phyloP scores from a whole-genome alignment of 2,888 invertebrate species.

The Leptarthrus brevirostris region DNA sequence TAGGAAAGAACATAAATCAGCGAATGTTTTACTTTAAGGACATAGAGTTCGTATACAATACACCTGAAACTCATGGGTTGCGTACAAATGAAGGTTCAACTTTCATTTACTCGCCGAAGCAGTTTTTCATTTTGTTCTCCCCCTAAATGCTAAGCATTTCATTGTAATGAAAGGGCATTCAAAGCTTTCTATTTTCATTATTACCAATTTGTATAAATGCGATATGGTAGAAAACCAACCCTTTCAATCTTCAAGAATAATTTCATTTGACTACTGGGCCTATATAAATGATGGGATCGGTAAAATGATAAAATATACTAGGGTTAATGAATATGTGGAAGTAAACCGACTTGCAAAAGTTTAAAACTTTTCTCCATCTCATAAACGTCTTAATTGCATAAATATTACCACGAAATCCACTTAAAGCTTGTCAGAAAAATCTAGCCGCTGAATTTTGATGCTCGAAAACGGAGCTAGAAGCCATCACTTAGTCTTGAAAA shows the following conservation, averaged over 20 bases:
- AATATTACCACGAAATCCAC: constrained; percentile 40
- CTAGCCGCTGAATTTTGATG: not conserved
- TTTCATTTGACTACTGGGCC: constrained; percentile 21
- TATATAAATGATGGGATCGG: not conserved
- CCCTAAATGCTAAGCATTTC: constrained; percentile 35
- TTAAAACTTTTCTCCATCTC: not conserved
- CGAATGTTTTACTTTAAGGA: constrained; percentile 41
- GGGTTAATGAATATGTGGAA: constrained; percentile 23
- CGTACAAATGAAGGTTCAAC: constrained; percentile 44
- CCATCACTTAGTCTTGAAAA: not conserved
- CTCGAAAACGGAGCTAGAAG: too few relatives aligned
- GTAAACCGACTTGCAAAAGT: constrained; percentile 3
- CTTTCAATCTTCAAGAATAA: constrained; percentile 5
- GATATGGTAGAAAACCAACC: not conserved
- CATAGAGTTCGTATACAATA: constrained; percentile 22
- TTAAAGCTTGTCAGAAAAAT: constrained; percentile 19
- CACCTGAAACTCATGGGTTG: constrained; percentile 39
- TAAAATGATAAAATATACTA: not conserved
- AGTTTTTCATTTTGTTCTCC: constrained; percentile 31
- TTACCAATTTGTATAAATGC: constrained; percentile 44
- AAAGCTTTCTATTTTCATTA: constrained; percentile 38
- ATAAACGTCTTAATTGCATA: constrained; percentile 15
- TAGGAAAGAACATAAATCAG: constrained; percentile 41
- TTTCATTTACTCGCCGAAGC: constrained; percentile 34
- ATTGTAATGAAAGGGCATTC: constrained; percentile 34